Evolutionary conservation across 2,113 vertebrate species (phyloP).

Genomic region (Thalassarche chlororhynchos): DNA sequence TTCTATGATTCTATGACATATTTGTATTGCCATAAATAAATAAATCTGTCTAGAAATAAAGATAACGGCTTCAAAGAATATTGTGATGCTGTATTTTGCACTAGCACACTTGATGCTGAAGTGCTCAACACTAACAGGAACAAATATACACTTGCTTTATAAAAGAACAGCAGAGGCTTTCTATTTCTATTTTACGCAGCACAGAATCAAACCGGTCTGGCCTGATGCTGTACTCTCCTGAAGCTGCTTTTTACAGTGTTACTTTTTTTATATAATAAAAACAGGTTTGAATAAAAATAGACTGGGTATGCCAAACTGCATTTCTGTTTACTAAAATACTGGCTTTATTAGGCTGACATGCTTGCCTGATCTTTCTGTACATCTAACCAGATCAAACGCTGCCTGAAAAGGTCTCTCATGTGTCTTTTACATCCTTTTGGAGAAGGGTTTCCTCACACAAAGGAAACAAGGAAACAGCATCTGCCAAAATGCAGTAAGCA

Average conservation of each 20-base stretch:
- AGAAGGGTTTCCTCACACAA: neutral
- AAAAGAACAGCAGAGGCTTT: neutral
- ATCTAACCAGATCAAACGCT: neutral
- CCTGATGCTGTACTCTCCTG: neutral
- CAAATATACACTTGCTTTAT: neutral
- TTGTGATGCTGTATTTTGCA: neutral
- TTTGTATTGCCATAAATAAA: neutral
- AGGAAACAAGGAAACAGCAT: neutral
- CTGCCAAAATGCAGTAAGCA: neutral
- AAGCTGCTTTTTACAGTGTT: neutral
- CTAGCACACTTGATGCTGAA: neutral
- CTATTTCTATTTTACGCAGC: neutral
- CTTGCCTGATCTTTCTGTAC: neutral
- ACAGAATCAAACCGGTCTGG: neutral
- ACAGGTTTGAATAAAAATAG: neutral
- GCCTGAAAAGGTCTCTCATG: neutral
- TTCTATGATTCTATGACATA: neutral
- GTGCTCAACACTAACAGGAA: neutral
- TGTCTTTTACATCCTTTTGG: neutral
- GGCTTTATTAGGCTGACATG: neutral
- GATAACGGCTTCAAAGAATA: neutral
- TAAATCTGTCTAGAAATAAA: neutral
- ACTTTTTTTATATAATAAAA: neutral
- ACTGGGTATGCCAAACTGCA: neutral
- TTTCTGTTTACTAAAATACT: neutral